phyloP scores from a whole-genome alignment of 2,113 vertebrate genomes.

The Morphnarchus princeps region DNA sequence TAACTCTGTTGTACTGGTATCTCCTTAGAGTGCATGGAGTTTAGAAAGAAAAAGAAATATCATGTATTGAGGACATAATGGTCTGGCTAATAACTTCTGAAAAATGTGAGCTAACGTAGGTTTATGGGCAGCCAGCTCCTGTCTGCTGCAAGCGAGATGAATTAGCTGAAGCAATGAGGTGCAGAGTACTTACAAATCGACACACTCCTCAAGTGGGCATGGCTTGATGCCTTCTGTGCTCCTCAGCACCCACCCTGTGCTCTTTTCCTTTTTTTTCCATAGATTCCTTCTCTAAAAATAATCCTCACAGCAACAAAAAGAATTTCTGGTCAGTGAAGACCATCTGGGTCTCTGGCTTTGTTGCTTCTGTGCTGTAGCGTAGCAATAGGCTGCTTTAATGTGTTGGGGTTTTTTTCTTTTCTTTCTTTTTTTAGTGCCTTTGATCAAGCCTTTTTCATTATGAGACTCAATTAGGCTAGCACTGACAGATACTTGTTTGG shows the following conservation, averaged over 20 bases:
- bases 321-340: constrained; percentile 6
- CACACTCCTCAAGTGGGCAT: neutral
- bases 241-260: neutral
- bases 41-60: neutral
- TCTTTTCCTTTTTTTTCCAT: neutral
- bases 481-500: neutral
- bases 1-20: neutral
- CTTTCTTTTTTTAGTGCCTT: neutral
- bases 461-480: neutral
- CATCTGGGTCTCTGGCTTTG: constrained; percentile 39
- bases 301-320: constrained; percentile 21
- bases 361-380: neutral
- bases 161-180: neutral
- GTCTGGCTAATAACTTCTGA: neutral
- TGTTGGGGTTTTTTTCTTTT: neutral
- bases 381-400: neutral
- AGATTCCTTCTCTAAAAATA: neutral
- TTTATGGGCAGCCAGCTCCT: neutral
- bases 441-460: constrained; percentile 10
- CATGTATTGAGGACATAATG: neutral
- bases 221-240: neutral
- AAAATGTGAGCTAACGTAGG: neutral
- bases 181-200: neutral
- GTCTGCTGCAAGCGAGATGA: neutral
- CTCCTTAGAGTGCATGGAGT: neutral